A percentile compares a stretch with the other conserved stretches of the same genome.
phyloP scores from a whole-genome alignment of 2,888 invertebrate species.

The Amphipoea oculea region DNA sequence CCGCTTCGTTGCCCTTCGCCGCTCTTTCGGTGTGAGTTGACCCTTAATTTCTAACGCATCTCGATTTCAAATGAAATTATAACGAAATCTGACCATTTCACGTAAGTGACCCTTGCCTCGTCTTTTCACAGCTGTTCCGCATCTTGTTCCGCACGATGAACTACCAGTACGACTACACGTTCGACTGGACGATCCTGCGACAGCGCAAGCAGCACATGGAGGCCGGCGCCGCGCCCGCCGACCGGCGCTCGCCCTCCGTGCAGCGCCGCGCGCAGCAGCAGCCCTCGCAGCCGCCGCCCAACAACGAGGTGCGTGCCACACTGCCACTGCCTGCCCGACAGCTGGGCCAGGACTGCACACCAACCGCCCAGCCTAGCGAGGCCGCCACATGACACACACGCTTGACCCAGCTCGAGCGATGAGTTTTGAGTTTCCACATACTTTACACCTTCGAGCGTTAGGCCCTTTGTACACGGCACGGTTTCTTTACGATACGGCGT shows the following conservation, averaged over 20 bases:
- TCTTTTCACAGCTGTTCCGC: slow-evolving; percentile 93
- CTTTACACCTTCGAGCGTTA: not conserved
- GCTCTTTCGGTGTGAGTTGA: too few relatives aligned
- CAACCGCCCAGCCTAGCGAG: too few relatives aligned
- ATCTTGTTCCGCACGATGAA: slow-evolving; percentile 99
- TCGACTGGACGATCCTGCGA: slow-evolving; percentile 99
- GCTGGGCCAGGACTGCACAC: too few relatives aligned
- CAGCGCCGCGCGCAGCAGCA: slow-evolving; percentile 85
- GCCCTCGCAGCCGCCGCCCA: slow-evolving; percentile 85
- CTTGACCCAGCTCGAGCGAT: not conserved
- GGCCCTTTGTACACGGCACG: too few relatives aligned
- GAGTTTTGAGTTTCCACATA: not conserved
- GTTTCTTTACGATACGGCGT: too few relatives aligned
- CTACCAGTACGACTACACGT: slow-evolving; percentile 99
- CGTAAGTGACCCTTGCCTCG: not conserved
- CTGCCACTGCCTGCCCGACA: too few relatives aligned
- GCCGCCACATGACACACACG: not conserved
- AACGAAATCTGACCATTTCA: not conserved
- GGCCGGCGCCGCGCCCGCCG: slow-evolving; percentile 81
- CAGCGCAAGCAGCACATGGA: slow-evolving; percentile 93
- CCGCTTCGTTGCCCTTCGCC: too few relatives aligned
- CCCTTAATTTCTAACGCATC: not conserved
- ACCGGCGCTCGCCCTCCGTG: slow-evolving; percentile 86
- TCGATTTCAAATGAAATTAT: not conserved
- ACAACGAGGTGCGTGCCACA: slow-evolving; percentile 80